phyloP scores from a whole-genome alignment of 2,113 vertebrate species.

The Pseudorectes ferrugineus region DNA sequence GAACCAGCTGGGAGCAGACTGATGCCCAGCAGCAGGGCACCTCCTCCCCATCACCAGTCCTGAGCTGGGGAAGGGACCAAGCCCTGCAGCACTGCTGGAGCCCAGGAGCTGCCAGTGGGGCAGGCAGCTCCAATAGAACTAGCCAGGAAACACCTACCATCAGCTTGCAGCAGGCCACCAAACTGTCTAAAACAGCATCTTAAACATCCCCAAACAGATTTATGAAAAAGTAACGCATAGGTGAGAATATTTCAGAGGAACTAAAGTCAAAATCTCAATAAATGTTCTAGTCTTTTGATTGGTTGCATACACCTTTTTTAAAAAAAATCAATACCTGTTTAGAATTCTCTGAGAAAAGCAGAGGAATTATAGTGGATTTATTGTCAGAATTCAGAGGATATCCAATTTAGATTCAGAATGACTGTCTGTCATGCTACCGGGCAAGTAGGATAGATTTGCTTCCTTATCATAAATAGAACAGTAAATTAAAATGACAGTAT shows the following conservation, averaged over 20 bases:
- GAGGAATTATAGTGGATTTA: not conserved
- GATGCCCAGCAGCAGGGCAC: not conserved
- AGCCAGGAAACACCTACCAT: not conserved
- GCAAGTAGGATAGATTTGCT: not conserved
- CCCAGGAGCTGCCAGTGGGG: not conserved
- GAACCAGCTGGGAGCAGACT: not conserved
- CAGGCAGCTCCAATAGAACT: not conserved
- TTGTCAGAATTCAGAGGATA: not conserved
- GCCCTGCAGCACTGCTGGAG: not conserved
- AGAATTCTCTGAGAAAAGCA: not conserved
- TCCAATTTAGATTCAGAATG: not conserved
- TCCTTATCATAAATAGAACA: not conserved
- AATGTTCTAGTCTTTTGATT: not conserved
- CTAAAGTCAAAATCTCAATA: not conserved
- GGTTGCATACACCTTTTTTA: not conserved
- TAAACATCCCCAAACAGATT: not conserved
- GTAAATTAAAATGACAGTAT: not conserved
- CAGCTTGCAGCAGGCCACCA: not conserved
- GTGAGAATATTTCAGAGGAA: not conserved
- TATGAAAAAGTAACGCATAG: not conserved
- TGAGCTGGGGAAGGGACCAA: not conserved
- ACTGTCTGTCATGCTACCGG: not conserved
- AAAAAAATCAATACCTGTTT: not conserved
- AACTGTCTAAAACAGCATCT: not conserved
- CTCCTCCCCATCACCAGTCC: rapidly evolving